Base-by-base conservation (phyloP, 2,113 vertebrate species). In the Orthonyx spaldingii region DNA sequence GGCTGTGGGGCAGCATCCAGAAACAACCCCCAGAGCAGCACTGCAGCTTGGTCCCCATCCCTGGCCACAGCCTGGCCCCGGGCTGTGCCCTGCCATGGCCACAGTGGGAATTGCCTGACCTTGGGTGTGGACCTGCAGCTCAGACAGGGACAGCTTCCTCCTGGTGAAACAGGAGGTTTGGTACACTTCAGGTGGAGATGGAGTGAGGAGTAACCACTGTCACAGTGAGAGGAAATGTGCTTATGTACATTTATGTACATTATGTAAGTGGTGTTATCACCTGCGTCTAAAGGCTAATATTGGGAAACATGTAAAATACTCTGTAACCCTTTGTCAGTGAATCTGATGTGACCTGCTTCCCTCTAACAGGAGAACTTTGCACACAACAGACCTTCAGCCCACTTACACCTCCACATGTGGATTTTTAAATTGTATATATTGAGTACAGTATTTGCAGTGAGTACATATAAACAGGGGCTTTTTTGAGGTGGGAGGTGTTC, bases 1-100 rank as follows among this genome's bases (percentile, higher is more conserved):
- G 66, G 53, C 63, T 68, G 47, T 5, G 8, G 22, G n/a, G 28
- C 9, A 4, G 22, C 26, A 3, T 5, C 56, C 42, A 28, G 32
- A 37, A 41, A 15, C 7, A 11, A 33, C 6, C 35, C 50, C n/a
- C 56, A 49, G 3, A 44, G 76, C 44, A 50, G 60, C 23, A 2
- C 42, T 0, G 1, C 49, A 30, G 13, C 2, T 27, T 22, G 33
- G 21, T 21, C 53, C 41, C 13, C 13, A 5, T 13, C 46, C 32
- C 6, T 15, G 22, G 20, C 53, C 11, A 1, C 3, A 21, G 50
- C 33, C 41, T 30, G 50, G 37, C 32, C 16, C 39, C 3, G 4
- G 42, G 39, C 33, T 1, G 35, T 1, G 63, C 33, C 26, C 50
- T 2, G 8, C 52, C 26, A 16, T 1, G 4, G 61, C 47, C 28